phyloP scores from a whole-genome alignment of 2,113 vertebrate genomes.

The Tragelaphus imberbis region DNA sequence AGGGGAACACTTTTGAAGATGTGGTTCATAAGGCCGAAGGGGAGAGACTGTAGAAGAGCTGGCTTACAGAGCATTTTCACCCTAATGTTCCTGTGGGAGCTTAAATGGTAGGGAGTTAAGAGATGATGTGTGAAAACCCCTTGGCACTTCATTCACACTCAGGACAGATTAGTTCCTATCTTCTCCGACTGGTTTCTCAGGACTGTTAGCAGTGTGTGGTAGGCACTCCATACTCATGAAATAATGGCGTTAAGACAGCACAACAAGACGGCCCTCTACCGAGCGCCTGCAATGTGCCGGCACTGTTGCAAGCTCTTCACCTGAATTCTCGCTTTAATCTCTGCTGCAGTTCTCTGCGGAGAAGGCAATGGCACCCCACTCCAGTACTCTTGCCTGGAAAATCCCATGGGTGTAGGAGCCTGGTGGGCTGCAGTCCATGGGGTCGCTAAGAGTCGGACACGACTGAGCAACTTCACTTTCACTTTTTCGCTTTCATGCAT shows the following conservation, averaged over 20 bases:
- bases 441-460: too few species aligned
- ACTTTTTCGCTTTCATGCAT: too few species aligned
- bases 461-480: too few species aligned
- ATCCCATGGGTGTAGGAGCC: too few species aligned
- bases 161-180: not conserved
- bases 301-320: not conserved
- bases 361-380: too few species aligned
- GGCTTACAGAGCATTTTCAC: not conserved
- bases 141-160: not conserved
- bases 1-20: not conserved
- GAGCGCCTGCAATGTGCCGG: accelerated
- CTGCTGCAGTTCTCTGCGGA: not conserved
- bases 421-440: too few species aligned
- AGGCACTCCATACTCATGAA: not conserved
- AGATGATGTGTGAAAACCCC: not conserved
- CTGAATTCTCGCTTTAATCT: not conserved
- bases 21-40: not conserved
- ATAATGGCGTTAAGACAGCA: not conserved
- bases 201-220: too few species aligned
- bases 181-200: not conserved
- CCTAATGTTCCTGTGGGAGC: not conserved
- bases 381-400: too few species aligned
- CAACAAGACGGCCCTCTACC: not conserved
- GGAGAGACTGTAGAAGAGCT: not conserved
- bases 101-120: not conserved